Evolutionary conservation across 1,140 invertebrate genomes (phyloP), one percentile per base, ranked within the genome.

Genomic region (Teleogryllus occipitalis): DNA sequence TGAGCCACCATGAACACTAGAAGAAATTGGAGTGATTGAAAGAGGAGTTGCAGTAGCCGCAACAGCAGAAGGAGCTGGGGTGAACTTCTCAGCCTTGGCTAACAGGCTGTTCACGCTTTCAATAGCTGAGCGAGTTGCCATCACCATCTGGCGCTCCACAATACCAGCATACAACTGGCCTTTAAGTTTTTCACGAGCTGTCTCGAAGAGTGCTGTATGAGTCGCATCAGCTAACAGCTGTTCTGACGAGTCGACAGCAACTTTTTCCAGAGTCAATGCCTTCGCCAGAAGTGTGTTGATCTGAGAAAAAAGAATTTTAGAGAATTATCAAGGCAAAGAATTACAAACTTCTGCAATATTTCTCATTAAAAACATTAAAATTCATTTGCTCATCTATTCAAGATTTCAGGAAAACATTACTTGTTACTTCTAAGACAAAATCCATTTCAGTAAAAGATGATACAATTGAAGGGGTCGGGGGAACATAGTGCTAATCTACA

Each of bases 181-280:
- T 85, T 94, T 94, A 15, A 96, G 86, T 84, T 95, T 95, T 83
- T 96, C 94, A 84, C 95, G 95, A 0, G 92, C 91, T 0, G 93
- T 95, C 86, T 95, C 94, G 78, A 96, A 90, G 74, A 95, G 86
- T 0, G 94, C 91, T 82, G 90, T 90, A 77, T 93, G 90, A 54
- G 91, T 88, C 46, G 93, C 91, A 81, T 92, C 90, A 47, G 90
- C 87, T 0, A 95, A 83, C 6, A 95, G 82, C 77, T 92, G 89
- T 78, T 94, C 93, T 0, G 93, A 93, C 7, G 93, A 92, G 84
- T 93, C 85, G n/a, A 47, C 18, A 75, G 49, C 22, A 18, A 88
- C 88, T 85, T 93, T 94, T 82, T 96, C 94, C 86, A 95, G 89
- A 21, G 92, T 91, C 14, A 96, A 84, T 0, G 93, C 93, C 80